Evolutionary conservation across 37 sponge, comb jelly and placozoan genomes (phyloP), one percentile per base, ranked within the genome.

Genomic region (Cliona cf. orientalis): DNA sequence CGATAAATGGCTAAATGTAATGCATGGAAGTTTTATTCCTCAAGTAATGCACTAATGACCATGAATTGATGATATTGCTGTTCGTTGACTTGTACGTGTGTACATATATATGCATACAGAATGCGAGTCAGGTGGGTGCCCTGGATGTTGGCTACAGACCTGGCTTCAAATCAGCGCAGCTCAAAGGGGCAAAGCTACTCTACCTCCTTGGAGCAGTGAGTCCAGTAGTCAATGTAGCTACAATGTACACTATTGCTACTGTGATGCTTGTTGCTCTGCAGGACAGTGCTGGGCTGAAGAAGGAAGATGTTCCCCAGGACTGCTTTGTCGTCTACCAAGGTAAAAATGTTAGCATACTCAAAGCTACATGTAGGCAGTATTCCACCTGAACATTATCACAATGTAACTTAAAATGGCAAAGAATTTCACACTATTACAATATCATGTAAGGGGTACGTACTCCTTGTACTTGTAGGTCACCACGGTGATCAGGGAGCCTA

Each of bases 51-150:
- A 17, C 55, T 49, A 19, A 19, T 49, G 11, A 49, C 17, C 17
- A 49, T 49, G 17, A 49, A 19, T 49, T 49, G 11, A 17, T 49
- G 55, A 49, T 49, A 19, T 49, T 49, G 55, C 17, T 49, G 55
- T 19, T 11, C 55, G 17, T 11, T 49, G 55, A 49, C 11, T 11
- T 49, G 55, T 49, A 19, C 14, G 17, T 17, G 14, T 49, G 55
- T 49, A 19, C 11, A 49, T 49, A 49, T 49, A 17, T 49, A 7
- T 80, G 43, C 29, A 5, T 88, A n/a, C 68, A 93, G 93, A 73
- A 58, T 21, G 95, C 98, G 56, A 91, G 98, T 42, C 98, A 97
- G 67, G 98, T 97, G 55, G 98, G 90, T 45, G 95, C 98, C 21
- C 73, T 97, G 86, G 98, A 97, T 58, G 49, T 92, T 1, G 98